These are phyloP conservation scores for Thermophis baileyi DNA, from an alignment of 2,113 vertebrate genomes.

Conservation along the genomic window DNA sequence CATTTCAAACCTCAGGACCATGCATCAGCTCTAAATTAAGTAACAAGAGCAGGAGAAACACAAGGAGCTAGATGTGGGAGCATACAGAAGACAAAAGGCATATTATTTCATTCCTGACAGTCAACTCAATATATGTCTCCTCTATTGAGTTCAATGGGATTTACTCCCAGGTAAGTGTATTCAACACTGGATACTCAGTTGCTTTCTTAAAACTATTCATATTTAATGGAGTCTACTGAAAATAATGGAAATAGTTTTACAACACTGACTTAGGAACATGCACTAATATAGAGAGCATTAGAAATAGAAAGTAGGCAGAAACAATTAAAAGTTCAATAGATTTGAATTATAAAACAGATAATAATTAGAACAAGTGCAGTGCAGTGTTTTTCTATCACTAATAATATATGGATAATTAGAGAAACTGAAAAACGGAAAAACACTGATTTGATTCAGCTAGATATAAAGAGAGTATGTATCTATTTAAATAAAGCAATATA, in stretches of 20 bases:
- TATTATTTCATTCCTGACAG: not conserved
- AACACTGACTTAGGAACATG: not conserved
- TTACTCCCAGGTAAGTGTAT: not conserved
- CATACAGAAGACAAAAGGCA: not conserved
- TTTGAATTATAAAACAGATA: not conserved
- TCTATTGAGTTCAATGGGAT: not conserved
- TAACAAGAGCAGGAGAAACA: not conserved
- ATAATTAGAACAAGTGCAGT: not conserved
- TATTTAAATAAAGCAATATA: not conserved
- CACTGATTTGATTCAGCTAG: not conserved
- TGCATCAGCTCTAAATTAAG: not conserved
- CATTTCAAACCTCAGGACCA: not conserved
- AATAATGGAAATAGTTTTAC: not conserved
- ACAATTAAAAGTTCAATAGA: not conserved
- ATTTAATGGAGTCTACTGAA: not conserved
- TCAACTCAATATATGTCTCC: not conserved
- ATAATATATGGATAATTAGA: not conserved
- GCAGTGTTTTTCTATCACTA: rapidly evolving
- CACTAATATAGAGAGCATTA: not conserved
- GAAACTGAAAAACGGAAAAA: not conserved
- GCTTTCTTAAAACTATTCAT: conserved; percentile 16
- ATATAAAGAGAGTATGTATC: not conserved
- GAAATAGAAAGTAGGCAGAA: not conserved
- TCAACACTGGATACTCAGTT: not conserved
- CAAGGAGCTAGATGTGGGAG: rapidly evolving